Conservation (phyloP, 2,113 vertebrate species). For the Bucco capensis region DNA sequence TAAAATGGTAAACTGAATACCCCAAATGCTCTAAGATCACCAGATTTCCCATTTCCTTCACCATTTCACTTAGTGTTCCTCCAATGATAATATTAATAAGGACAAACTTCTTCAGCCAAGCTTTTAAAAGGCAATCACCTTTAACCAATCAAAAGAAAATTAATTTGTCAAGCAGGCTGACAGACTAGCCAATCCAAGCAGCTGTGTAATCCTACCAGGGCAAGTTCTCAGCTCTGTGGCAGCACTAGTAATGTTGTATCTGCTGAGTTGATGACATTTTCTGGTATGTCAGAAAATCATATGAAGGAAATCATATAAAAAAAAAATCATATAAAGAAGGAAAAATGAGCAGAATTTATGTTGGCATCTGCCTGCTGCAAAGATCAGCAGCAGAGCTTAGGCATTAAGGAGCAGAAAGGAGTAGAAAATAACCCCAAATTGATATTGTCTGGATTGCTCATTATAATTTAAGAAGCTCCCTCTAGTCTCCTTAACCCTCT, state of each 20-base stretch:
- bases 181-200: not conserved
- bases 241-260: not conserved
- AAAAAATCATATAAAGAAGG: too few species aligned
- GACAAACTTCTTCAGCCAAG: not conserved
- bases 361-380: not conserved
- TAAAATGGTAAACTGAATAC: not conserved
- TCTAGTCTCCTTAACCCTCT: not conserved
- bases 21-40: not conserved
- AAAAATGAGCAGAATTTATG: constrained; percentile 4
- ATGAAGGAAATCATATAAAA: too few species aligned
- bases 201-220: not conserved
- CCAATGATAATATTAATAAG: not conserved
- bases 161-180: not conserved
- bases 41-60: not conserved
- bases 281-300: not conserved
- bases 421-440: not conserved
- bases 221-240: not conserved
- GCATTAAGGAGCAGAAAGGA: not conserved
- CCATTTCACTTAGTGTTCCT: not conserved
- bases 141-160: constrained; percentile 13
- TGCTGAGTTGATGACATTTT: not conserved
- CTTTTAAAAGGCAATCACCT: not conserved
- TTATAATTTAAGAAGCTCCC: not conserved
- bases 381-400: not conserved
- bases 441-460: not conserved